These are phyloP conservation scores for Neodontobutis hainanensis DNA, from an alignment of 2,113 vertebrate species.

Conservation along the genomic window DNA sequence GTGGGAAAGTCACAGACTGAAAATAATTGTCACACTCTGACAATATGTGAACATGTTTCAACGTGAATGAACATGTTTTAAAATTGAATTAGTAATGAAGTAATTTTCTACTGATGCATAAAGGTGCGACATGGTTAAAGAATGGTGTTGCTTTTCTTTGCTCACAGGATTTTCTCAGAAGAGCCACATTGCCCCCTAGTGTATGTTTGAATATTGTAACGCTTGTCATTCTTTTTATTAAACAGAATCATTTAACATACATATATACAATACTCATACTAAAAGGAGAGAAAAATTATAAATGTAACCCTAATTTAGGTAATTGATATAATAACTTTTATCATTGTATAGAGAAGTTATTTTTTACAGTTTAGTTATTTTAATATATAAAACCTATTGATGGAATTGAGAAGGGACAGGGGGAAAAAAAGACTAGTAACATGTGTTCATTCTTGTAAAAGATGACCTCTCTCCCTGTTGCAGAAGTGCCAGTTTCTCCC, in stretches of 20 bases:
- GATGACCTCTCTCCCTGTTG: constrained; percentile 18
- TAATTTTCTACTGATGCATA: neutral
- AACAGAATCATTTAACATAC: too few species aligned
- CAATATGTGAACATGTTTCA: constrained; percentile 14
- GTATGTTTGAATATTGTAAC: constrained; percentile 16
- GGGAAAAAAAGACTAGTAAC: neutral
- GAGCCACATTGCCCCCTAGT: constrained; percentile 58
- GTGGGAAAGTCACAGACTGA: constrained; percentile 50
- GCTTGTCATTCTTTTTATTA: neutral
- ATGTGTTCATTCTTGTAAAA: neutral
- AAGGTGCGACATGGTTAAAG: neutral
- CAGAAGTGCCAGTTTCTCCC: constrained; percentile 98
- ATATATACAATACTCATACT: too few species aligned
- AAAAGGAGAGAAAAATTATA: too few species aligned
- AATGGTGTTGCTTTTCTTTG: constrained; percentile 6
- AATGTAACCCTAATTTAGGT: too few species aligned
- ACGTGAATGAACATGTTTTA: constrained; percentile 1
- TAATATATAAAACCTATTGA: too few species aligned
- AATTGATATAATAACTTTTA: too few species aligned
- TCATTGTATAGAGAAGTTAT: too few species aligned
- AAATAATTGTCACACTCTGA: constrained; percentile 16
- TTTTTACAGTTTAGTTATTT: too few species aligned
- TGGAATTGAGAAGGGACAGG: too few species aligned
- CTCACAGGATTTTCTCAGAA: neutral
- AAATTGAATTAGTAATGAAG: neutral